Conservation (phyloP, 2,113 vertebrate genomes). For the Ptilorrhoa leucosticta region DNA sequence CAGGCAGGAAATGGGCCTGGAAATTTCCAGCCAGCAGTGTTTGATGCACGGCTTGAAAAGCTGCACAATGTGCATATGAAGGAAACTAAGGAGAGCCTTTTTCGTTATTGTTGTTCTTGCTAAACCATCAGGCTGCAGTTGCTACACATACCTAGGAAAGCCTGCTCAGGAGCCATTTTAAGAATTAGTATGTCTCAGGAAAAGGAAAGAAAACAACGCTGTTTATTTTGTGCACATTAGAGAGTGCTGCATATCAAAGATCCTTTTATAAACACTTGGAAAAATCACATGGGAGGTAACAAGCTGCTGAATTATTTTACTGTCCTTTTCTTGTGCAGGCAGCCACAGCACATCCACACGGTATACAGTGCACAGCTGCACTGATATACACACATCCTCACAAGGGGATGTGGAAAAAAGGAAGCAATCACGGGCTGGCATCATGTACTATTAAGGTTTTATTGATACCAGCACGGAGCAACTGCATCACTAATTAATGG, state of each 20-base stretch:
- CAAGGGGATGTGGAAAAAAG: neutral
- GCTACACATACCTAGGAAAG: neutral
- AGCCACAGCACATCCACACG: neutral
- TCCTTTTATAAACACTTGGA: neutral
- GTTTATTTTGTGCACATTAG: neutral
- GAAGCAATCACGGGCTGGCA: conserved; percentile 1
- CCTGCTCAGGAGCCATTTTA: conserved; percentile 56
- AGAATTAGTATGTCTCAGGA: neutral
- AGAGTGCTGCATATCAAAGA: neutral
- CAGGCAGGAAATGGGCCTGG: conserved; percentile 59
- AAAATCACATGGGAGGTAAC: conserved; percentile 22
- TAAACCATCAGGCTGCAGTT: neutral
- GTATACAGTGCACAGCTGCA: neutral
- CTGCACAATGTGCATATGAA: conserved; percentile 24
- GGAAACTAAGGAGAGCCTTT: conserved; percentile 30
- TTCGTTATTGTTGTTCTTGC: neutral
- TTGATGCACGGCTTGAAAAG: conserved; percentile 46
- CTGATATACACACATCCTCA: neutral
- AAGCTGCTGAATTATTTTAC: neutral
- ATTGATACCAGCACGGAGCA: conserved; percentile 5
- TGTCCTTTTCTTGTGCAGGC: neutral
- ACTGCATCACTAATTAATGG: conserved; percentile 44
- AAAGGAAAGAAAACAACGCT: neutral
- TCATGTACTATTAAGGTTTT: conserved; percentile 33
- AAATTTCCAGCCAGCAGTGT: conserved; percentile 50